Percentiles rank a stretch among this genome's conserved stretches.
phyloP scores from a whole-genome alignment of 1,140 invertebrate species.

The Caenorhabditis latens region DNA sequence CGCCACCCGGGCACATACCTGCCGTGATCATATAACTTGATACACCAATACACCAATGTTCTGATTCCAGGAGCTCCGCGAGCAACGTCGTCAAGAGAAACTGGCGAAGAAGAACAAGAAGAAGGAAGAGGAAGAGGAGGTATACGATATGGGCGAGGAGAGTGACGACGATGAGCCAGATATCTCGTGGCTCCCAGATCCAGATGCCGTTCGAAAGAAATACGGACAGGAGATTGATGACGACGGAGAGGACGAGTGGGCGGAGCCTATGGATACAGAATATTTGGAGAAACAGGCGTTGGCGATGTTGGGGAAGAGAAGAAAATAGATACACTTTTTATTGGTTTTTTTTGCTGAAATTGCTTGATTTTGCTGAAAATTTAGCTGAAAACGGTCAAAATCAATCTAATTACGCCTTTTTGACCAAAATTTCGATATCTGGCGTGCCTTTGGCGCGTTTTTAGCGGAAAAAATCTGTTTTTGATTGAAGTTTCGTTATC shows the following conservation, averaged over 20 bases:
- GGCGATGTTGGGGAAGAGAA: conserved; percentile 51
- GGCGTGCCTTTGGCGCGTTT: too few species aligned
- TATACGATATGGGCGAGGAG: conserved; percentile 41
- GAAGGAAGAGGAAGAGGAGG: conserved; percentile 38
- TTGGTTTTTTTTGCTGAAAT: conserved; percentile 22
- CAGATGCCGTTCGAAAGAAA: conserved; percentile 56
- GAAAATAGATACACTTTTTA: conserved; percentile 51
- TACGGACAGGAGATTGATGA: conserved; percentile 38
- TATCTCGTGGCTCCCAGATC: conserved; percentile 70
- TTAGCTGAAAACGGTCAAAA: too few species aligned
- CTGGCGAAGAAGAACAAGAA: conserved; percentile 31
- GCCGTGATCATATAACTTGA: too few species aligned
- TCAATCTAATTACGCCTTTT: too few species aligned
- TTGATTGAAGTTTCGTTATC: too few species aligned
- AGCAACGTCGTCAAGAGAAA: conserved; percentile 21
- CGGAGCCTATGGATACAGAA: not conserved
- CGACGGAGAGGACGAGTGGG: not conserved
- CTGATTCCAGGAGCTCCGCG: not conserved
- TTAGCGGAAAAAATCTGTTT: too few species aligned
- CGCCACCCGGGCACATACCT: too few species aligned
- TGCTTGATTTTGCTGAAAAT: too few species aligned
- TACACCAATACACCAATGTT: too few species aligned
- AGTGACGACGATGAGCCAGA: conserved; percentile 60
- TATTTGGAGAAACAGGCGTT: conserved; percentile 63
- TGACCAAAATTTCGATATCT: too few species aligned